These are phyloP conservation scores for Willisornis vidua DNA, from an alignment of 2,113 vertebrate genomes.

Conservation along the genomic window DNA sequence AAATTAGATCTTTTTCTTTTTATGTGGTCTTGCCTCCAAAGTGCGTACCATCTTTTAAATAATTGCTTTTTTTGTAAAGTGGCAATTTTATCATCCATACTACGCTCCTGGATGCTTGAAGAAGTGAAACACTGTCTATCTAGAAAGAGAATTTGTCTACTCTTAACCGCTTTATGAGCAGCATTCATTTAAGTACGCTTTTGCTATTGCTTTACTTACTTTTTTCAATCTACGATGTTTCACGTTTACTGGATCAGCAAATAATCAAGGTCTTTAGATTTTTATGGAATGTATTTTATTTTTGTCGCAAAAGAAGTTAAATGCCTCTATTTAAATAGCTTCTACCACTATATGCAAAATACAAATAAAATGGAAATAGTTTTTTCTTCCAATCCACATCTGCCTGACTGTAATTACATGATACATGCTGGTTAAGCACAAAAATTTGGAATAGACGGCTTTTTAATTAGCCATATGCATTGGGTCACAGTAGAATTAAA, in stretches of 20 bases:
- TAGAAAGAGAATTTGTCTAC: background rate
- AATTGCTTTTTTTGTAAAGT: background rate
- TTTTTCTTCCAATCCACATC: conserved; percentile 66
- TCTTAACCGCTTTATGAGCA: conserved; percentile 15
- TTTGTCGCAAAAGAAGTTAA: conserved; percentile 43
- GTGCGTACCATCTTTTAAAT: conserved; percentile 26
- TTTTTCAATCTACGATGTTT: conserved; percentile 55
- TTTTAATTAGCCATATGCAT: conserved; percentile 69
- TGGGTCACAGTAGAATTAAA: conserved; percentile 51
- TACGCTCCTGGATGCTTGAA: background rate
- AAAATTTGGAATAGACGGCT: conserved; percentile 45
- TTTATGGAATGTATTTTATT: conserved; percentile 57
- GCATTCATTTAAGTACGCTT: conserved; percentile 7
- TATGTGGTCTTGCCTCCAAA: background rate
- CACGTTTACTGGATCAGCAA: conserved; percentile 70
- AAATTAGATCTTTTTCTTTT: background rate
- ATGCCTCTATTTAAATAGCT: conserved; percentile 69
- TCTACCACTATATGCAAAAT: conserved; percentile 58
- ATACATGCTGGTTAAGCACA: conserved; percentile 70
- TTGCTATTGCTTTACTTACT: conserved; percentile 35
- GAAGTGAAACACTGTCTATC: conserved; percentile 8
- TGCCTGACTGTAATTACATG: conserved; percentile 68
- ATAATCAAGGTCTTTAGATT: conserved; percentile 73
- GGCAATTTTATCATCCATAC: background rate
- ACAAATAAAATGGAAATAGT: conserved; percentile 73